Evolutionary conservation across 2,888 invertebrate genomes (phyloP).

Genomic region (Toxonevra muliebris): DNA sequence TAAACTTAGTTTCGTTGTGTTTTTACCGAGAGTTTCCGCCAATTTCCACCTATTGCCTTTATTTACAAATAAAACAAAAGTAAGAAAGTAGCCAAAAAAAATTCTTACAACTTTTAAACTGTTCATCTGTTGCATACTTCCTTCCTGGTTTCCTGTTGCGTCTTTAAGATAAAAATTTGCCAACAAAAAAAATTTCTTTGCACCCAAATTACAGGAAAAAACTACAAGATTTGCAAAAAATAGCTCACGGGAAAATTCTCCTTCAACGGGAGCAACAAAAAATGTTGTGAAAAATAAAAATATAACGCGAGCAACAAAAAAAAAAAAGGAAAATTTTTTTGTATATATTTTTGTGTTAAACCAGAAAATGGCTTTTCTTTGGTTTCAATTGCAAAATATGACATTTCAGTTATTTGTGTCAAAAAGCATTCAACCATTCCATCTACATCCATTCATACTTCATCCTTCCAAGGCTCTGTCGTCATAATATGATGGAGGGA

Average conservation of each 20-base stretch:
- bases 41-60: too few relatives aligned
- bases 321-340: slow-evolving; percentile 11
- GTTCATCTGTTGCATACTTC: slow-evolving; percentile 29
- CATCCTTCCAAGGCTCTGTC: too few relatives aligned
- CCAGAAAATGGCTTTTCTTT: slow-evolving; percentile 45
- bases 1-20: too few relatives aligned
- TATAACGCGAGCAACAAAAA: neutral
- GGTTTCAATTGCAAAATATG: slow-evolving; percentile 38
- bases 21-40: too few relatives aligned
- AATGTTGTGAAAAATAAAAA: too few relatives aligned
- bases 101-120: neutral
- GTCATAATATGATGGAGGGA: slow-evolving; percentile 23
- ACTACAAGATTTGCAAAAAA: neutral
- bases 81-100: slow-evolving; percentile 20
- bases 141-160: slow-evolving; percentile 19
- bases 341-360: slow-evolving; percentile 47
- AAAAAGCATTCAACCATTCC: neutral
- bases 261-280: too few relatives aligned
- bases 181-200: slow-evolving; percentile 3
- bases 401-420: slow-evolving; percentile 21
- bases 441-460: too few relatives aligned
- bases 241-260: too few relatives aligned
- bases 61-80: neutral
- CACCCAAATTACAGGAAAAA: slow-evolving; percentile 11
- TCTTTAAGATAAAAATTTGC: neutral